phyloP scores from a whole-genome alignment of 2,113 vertebrate genomes.

The Calonectris borealis region DNA sequence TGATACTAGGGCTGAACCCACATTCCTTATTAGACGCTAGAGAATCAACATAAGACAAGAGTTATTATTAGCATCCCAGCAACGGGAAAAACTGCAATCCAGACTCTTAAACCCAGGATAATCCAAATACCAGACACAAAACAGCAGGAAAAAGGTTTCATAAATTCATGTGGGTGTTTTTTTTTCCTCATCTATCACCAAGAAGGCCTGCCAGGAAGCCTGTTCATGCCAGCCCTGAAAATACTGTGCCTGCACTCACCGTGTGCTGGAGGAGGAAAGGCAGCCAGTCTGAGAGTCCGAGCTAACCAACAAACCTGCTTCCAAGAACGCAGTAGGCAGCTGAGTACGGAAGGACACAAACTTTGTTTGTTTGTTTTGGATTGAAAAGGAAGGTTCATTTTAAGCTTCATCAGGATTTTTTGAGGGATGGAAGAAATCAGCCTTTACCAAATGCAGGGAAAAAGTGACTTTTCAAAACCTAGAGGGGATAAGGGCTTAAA shows the following conservation, averaged over 20 bases:
- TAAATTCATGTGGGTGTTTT: not conserved
- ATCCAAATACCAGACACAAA: slow-evolving; percentile 7
- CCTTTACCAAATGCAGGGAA: not conserved
- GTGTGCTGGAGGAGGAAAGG: not conserved
- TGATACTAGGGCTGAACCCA: not conserved
- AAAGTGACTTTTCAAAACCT: not conserved
- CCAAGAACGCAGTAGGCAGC: not conserved
- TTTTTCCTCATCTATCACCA: not conserved
- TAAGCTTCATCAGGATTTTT: not conserved
- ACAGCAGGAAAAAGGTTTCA: not conserved
- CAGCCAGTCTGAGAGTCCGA: fast-evolving
- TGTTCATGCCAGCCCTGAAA: not conserved
- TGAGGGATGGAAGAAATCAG: not conserved
- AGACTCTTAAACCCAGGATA: not conserved
- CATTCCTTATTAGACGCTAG: not conserved
- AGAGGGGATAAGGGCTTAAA: not conserved
- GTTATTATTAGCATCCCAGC: not conserved
- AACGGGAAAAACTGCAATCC: not conserved
- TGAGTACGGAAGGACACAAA: not conserved
- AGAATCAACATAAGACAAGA: not conserved
- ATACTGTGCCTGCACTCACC: not conserved
- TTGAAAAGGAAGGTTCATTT: not conserved
- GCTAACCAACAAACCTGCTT: not conserved
- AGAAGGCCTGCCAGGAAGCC: not conserved
- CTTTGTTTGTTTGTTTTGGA: not conserved